Conservation (phyloP, 1,140 invertebrate genomes). For the Parapsyche elsis region DNA sequence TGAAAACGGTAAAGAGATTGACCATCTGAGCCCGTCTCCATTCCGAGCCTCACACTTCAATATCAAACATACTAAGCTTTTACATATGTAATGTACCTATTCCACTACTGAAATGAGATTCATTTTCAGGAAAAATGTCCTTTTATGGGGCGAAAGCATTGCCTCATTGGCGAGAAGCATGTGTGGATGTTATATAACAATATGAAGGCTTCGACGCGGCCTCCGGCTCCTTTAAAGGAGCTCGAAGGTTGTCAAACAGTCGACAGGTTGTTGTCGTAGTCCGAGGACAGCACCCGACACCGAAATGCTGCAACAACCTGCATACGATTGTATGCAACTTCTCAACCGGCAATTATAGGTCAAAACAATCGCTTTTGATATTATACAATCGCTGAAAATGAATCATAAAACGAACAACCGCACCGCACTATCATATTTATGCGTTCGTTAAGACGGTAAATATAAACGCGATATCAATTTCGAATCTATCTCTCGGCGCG, state of each 20-base stretch:
- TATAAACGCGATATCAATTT: slow-evolving; percentile 47
- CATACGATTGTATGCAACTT: not conserved
- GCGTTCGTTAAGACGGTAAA: slow-evolving; percentile 22
- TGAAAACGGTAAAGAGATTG: no score
- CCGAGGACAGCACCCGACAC: not conserved
- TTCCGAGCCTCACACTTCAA: not conserved
- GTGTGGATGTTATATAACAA: slow-evolving; percentile 23
- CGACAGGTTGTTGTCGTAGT: slow-evolving; percentile 31
- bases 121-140: not conserved
- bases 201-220: slow-evolving; percentile 30
- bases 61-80: no score
- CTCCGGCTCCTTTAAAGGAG: slow-evolving; percentile 34
- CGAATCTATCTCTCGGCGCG: slow-evolving; percentile 47
- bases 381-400: no score
- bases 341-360: not conserved
- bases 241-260: slow-evolving; percentile 32
- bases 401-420: not conserved
- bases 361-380: not conserved
- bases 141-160: not conserved
- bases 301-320: slow-evolving; percentile 7
- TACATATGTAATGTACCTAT: no score
- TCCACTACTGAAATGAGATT: no score
- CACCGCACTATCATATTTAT: slow-evolving; percentile 12
- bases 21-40: no score
- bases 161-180: not conserved